phyloP scores from a whole-genome alignment of 2,888 invertebrate species.

The Gymnoscelis rufifasciata region DNA sequence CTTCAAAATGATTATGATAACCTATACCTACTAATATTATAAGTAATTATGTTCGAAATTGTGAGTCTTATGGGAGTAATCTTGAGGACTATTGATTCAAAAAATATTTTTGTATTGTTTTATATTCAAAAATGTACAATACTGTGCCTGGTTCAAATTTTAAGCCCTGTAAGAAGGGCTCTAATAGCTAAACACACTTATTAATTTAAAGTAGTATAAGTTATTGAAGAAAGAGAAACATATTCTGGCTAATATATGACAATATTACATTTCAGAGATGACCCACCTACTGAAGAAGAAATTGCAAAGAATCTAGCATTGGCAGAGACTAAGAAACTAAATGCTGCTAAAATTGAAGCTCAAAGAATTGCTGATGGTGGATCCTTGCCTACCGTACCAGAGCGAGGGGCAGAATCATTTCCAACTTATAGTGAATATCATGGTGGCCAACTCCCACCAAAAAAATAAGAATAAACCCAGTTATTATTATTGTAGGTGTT shows the following conservation, averaged over 20 bases:
- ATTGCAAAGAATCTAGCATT: slow-evolving; percentile 83
- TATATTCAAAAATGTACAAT: too few species aligned
- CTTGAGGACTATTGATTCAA: too few species aligned
- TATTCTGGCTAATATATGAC: too few species aligned
- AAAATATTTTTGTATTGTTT: too few species aligned
- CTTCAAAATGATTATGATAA: neutral
- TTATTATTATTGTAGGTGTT: neutral
- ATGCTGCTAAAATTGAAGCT: slow-evolving; percentile 84
- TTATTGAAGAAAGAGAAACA: too few species aligned
- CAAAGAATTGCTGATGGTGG: slow-evolving; percentile 75
- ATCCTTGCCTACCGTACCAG: slow-evolving; percentile 45
- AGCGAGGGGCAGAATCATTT: slow-evolving; percentile 61
- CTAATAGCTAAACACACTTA: too few species aligned
- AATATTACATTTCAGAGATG: slow-evolving; percentile 46
- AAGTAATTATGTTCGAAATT: too few species aligned
- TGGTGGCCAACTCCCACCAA: slow-evolving; percentile 38
- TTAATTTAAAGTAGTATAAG: too few species aligned
- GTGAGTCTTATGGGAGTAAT: too few species aligned
- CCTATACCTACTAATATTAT: neutral
- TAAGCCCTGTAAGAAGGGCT: too few species aligned
- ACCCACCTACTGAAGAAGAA: slow-evolving; percentile 87
- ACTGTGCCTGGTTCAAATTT: too few species aligned
- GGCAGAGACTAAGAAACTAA: slow-evolving; percentile 85
- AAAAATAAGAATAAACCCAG: slow-evolving; percentile 3
- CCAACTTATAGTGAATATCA: slow-evolving; percentile 83